Evolutionary conservation across 2,888 invertebrate genomes (phyloP).

Genomic region (Schrankia costaestrigalis): DNA sequence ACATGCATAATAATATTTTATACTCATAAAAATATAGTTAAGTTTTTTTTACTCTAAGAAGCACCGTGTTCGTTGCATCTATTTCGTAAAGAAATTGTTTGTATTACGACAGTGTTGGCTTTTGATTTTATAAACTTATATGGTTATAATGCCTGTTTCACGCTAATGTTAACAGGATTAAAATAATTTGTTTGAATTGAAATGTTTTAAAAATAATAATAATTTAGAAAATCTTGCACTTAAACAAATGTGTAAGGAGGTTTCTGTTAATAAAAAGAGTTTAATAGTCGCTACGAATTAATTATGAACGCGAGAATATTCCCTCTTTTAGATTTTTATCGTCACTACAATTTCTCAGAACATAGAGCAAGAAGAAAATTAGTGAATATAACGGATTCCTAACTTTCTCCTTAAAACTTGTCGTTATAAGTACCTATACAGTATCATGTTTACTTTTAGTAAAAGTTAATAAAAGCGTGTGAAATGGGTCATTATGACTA

Average conservation of each 20-base stretch:
- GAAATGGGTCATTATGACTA: conserved; percentile 17
- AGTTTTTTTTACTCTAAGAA: conserved; percentile 6
- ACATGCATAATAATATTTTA: too few relatives aligned
- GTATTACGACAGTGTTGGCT: conserved; percentile 59
- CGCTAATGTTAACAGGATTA: conserved; percentile 1
- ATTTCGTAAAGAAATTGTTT: conserved; percentile 71
- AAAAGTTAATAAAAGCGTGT: conserved; percentile 6
- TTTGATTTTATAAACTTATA: conserved; percentile 11
- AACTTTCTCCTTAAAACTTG: conserved; percentile 12
- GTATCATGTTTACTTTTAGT: too few relatives aligned
- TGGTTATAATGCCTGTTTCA: conserved; percentile 17
- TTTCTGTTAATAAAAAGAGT: too few relatives aligned
- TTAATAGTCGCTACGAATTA: too few relatives aligned
- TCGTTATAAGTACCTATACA: too few relatives aligned
- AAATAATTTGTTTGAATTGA: neutral
- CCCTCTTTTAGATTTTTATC: neutral
- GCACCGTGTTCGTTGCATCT: conserved; percentile 64
- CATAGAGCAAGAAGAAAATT: conserved; percentile 8
- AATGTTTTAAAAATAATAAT: neutral
- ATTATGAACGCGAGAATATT: too few relatives aligned
- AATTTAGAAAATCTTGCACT: neutral
- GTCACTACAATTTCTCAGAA: neutral
- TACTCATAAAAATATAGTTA: too few relatives aligned
- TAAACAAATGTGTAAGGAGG: too few relatives aligned
- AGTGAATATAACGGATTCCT: conserved; percentile 4